Evolutionary conservation across 1,140 invertebrate genomes (phyloP).

Genomic region (silkworm (Bombyx mori)): ASM3026992v2 NC_085114.1:10505501-10506000

Average conservation of each 20-base stretch:
- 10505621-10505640: not conserved
- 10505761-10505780: conserved; percentile 5
- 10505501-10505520: not conserved
- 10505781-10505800: conserved; percentile 10
- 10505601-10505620: not conserved
- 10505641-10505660: not conserved
- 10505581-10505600: not conserved
- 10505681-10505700: not conserved
- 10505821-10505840: conserved; percentile 6
- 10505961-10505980: conserved; percentile 17
- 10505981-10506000: conserved; percentile 14
- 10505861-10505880: conserved; percentile 13
- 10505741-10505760: not conserved
- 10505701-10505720: not conserved
- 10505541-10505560: not conserved
- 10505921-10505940: conserved; percentile 7
- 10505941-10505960: conserved; percentile 6
- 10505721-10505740: not conserved
- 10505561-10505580: not conserved
- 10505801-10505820: conserved; percentile 11
- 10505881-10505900: conserved; percentile 6
- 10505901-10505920: conserved; percentile 9
- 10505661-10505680: not conserved
- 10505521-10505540: not conserved
- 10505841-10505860: conserved; percentile 9